These are phyloP conservation scores for Montipora capitata DNA, from an alignment of 92 coral and sea anemone genomes.

Conservation along the genomic window DNA sequence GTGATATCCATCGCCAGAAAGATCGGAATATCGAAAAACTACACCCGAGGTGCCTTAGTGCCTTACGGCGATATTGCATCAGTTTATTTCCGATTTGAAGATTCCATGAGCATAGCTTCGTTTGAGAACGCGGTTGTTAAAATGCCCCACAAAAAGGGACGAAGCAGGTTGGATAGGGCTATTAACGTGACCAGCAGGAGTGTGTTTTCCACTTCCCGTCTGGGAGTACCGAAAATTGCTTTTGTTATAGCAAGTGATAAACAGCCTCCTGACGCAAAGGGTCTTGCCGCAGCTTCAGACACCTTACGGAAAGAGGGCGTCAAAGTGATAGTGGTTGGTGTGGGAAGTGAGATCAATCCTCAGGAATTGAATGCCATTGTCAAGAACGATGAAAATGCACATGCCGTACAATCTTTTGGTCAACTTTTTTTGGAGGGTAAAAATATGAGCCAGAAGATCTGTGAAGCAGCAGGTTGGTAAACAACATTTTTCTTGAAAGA, in stretches of 20 bases:
- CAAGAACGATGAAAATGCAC: constrained; percentile 7
- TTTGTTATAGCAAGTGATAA: constrained; percentile 65
- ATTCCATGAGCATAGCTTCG: constrained; percentile 6
- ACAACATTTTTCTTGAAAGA: not conserved
- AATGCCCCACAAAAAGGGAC: constrained; percentile 43
- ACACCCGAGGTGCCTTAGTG: constrained; percentile 52
- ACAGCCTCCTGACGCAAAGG: constrained; percentile 22
- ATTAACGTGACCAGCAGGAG: constrained; percentile 22
- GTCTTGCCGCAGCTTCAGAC: constrained; percentile 21
- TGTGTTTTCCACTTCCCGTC: constrained; percentile 46
- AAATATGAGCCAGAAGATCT: constrained; percentile 26
- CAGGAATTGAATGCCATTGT: constrained; percentile 57
- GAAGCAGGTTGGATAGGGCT: constrained; percentile 60
- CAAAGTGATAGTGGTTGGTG: constrained; percentile 64
- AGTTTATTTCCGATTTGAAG: constrained; percentile 43
- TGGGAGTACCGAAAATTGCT: constrained; percentile 62
- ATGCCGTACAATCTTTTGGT: constrained; percentile 4
- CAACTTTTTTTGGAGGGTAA: constrained; percentile 12
- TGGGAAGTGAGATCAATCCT: constrained; percentile 50
- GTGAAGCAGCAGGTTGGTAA: constrained; percentile 34
- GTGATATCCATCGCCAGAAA: constrained; percentile 61
- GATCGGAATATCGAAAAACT: constrained; percentile 32
- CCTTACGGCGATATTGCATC: constrained; percentile 58
- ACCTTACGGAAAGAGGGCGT: constrained; percentile 26
- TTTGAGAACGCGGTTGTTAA: constrained; percentile 45